Evolutionary conservation across 2,113 vertebrate species (phyloP), one percentile per base, ranked within the genome.

Genomic region (Ginglymostoma cirratum): DNA sequence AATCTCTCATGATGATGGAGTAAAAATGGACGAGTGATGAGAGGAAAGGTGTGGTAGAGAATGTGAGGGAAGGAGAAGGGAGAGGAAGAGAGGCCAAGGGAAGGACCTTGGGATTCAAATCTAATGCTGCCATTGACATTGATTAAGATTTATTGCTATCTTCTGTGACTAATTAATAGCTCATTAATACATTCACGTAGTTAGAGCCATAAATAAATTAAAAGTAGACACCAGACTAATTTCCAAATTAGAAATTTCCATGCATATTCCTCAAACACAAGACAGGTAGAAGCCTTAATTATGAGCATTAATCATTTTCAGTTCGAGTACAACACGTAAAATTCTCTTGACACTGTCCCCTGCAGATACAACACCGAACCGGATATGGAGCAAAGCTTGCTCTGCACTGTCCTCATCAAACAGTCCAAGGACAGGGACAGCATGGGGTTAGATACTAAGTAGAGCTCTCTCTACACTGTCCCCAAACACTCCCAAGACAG

Each of bases 51-150:
- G 34, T 5, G 2, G 15, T 12, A 17, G 1, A 12, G 6, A 38
- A 24, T 27, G 24, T 0, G 23, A 21, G 34, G 95, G 15, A 15
- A 34, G 52, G n/a, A 15, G 15, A n/a, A 8, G 19, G 30, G n/a
- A 80, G 23, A 7, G 45, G 12, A 4, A 30, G 52, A 14, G 0
- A 17, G 1, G 42, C 14, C 0, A 24, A 6, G 27, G 15, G 83
- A 24, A 76, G 23, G 7, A 70, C 21, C 4, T 69, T 19, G 96
- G 34, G 0, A 97, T 97, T 97, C 97, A 97, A 97, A 97, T 0
- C 97, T 97, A 95, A 97, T 97, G 0, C 97, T 97, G 97, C 97
- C n/a, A n/a, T 92, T 92, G 55, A 38, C 55, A n/a, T 92, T 66
- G 89, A 92, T 92, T n/a, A 61, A 61, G 65, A 66, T 92, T 65